Evolutionary conservation across 1,140 invertebrate species (phyloP), one percentile per base, ranked within the genome.

Genomic region (Drosophila truncata): DNA sequence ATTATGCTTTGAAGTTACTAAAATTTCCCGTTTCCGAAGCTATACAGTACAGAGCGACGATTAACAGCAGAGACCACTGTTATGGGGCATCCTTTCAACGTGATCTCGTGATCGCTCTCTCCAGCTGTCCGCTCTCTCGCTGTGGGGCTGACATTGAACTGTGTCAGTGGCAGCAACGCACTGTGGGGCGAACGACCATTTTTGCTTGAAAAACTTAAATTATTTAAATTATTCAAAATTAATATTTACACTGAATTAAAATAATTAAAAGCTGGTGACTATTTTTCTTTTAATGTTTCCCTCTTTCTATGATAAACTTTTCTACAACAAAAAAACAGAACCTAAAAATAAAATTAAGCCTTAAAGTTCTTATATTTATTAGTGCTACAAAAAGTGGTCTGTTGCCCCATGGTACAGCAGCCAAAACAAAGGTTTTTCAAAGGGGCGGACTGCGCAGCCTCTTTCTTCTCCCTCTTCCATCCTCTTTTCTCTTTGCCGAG

Each of bases 91-190:
- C 80, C 80, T 82, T 78, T 60, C 71, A 71, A 80, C 78, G 70
- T 75, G 29, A 39, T 52, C 60, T 31, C 50, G n/a, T n/a, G n/a
- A n/a, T 35, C 31, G 31, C 58, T 64, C 47, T 65, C 63, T 37
- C 41, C 33, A 29, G 13, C 39, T 54, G 41, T 61, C 50, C 37
- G 20, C 49, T 16, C 23, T 42, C 65, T 39, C 29, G 37, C 44
- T 49, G 23, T 31, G 27, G 13, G 35, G 50, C 75, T 84, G 81
- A 80, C 81, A 84, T 84, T 84, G 81, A 84, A 85, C 77, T 80
- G 82, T 84, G 81, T 84, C 82, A 84, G 82, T 84, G 81, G 82
- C 81, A 77, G 81, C 52, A 57, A 49, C 23, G 2, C 14, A 47
- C 46, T 25, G 16, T 47, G 46, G 42, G 42, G 6, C 42, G 23